Evolutionary conservation across 2,797 vertebrate species (phyloP).

Genomic region (Choloepus didactylus): DNA sequence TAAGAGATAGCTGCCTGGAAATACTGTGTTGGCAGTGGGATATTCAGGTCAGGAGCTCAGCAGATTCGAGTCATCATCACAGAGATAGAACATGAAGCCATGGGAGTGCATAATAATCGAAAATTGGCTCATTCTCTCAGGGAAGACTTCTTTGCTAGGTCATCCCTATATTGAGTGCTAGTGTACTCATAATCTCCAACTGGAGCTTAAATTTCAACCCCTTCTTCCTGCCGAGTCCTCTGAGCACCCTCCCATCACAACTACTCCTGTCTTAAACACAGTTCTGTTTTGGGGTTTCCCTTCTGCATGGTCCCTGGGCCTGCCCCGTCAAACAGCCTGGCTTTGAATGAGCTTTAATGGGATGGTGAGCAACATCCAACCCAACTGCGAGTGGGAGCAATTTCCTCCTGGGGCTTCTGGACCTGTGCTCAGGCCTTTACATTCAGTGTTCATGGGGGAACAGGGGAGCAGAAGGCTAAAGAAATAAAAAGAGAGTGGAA

Average conservation of each 20-base stretch:
- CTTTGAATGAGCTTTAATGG: not conserved
- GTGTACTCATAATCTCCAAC: not conserved
- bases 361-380: not conserved
- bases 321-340: not conserved
- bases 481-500: not conserved
- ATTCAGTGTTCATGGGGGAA: not conserved
- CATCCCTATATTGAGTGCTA: not conserved
- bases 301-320: not conserved
- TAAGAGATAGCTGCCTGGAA: constrained; percentile 65
- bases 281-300: not conserved
- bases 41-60: constrained; percentile 75
- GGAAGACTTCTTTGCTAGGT: not conserved
- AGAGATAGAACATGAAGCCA: constrained; percentile 71
- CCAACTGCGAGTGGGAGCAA: not conserved
- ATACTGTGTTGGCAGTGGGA: constrained; percentile 57
- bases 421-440: not conserved
- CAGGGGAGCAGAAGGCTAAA: not conserved
- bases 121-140: constrained; percentile 48
- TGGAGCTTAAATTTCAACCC: not conserved
- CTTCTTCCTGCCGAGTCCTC: not conserved
- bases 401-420: not conserved
- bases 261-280: not conserved
- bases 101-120: constrained; percentile 41
- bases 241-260: not conserved
- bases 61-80: constrained; percentile 67